Conservation (phyloP, 2,888 invertebrate genomes). For the Mycalesis mineus region DNA sequence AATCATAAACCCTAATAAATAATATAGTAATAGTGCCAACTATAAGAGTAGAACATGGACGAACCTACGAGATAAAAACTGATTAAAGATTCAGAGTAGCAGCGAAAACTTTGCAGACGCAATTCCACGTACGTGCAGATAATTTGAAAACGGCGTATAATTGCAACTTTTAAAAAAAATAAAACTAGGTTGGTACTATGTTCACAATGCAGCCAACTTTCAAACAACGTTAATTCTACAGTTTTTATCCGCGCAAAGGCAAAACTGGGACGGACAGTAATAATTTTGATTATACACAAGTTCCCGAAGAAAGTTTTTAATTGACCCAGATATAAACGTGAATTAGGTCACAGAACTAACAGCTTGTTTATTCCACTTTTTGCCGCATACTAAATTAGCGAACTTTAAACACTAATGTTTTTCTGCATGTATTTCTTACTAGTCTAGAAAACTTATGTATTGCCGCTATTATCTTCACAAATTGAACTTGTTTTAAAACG, state of each 20-base stretch:
- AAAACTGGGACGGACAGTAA: slow-evolving; percentile 9
- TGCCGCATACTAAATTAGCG: slow-evolving; percentile 1
- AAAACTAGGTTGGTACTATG: background rate
- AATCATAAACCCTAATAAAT: no score
- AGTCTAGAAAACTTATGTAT: background rate
- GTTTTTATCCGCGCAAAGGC: slow-evolving; percentile 7
- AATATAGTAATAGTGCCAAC: background rate
- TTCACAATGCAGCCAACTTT: background rate
- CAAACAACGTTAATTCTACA: slow-evolving; percentile 9
- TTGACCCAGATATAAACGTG: slow-evolving; percentile 19
- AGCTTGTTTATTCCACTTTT: background rate
- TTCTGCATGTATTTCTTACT: background rate
- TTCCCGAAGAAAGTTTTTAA: slow-evolving; percentile 15
- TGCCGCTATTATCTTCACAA: background rate
- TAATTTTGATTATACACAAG: slow-evolving; percentile 13
- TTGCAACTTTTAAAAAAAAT: background rate
- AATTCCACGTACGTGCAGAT: background rate
- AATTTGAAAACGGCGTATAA: background rate
- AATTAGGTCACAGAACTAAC: slow-evolving; percentile 15
- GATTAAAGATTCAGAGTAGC: background rate
- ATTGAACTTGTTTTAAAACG: no score
- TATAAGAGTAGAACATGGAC: no score
- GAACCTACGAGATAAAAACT: no score
- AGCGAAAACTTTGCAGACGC: background rate
- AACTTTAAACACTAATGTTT: slow-evolving; percentile 3